A percentile compares a stretch with the other conserved stretches of the same genome.
phyloP scores from a whole-genome alignment of 2,113 vertebrate genomes.

The Laterallus jamaicensis region DNA sequence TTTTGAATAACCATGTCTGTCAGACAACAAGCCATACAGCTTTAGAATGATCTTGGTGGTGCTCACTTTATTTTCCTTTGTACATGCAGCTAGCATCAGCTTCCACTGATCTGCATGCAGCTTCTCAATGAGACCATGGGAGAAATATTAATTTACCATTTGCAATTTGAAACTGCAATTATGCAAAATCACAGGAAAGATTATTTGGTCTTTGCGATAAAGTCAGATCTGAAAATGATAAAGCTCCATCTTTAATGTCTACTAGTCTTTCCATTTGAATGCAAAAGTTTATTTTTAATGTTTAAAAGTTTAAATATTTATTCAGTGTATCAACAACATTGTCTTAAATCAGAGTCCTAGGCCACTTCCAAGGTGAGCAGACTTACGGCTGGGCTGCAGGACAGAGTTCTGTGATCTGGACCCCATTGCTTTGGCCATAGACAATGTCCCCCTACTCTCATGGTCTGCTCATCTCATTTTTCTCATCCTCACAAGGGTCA shows the following conservation, averaged over 20 bases:
- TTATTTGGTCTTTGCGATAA: background rate
- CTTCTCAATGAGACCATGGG: background rate
- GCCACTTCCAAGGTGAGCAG: background rate
- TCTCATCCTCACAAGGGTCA: background rate
- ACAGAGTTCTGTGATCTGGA: accelerated
- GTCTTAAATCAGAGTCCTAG: background rate
- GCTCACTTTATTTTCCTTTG: background rate
- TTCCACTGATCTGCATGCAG: background rate
- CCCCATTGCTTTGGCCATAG: background rate
- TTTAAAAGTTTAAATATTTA: background rate
- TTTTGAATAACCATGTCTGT: background rate
- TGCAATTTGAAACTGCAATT: background rate
- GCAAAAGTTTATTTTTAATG: background rate
- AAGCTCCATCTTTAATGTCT: background rate
- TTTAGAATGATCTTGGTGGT: background rate
- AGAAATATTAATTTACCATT: background rate
- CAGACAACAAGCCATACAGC: background rate
- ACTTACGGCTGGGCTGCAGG: accelerated
- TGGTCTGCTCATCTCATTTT: background rate
- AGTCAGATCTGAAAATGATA: background rate
- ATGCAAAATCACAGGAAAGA: background rate
- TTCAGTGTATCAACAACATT: background rate
- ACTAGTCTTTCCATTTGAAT: background rate
- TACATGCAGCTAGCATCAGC: background rate
- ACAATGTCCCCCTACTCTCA: background rate